phyloP scores from a whole-genome alignment of 2,797 vertebrate genomes.

The Lycodopsis pacificus region DNA sequence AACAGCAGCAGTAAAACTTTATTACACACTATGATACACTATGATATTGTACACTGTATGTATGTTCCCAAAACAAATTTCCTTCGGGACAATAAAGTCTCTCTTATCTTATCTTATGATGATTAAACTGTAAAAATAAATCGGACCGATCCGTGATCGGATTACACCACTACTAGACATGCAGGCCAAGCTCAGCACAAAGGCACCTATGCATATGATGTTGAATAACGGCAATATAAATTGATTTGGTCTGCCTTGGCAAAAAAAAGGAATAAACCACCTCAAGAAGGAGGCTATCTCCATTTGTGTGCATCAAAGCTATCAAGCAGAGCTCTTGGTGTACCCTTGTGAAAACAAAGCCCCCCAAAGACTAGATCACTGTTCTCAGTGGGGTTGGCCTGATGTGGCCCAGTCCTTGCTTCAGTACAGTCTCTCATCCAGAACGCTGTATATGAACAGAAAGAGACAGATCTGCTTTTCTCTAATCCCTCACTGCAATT shows the following conservation, averaged over 20 bases:
- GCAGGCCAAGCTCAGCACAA: constrained; percentile 27
- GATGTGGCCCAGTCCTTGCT: constrained; percentile 20
- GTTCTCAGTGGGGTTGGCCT: constrained; percentile 28
- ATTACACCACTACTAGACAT: background rate
- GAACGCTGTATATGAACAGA: background rate
- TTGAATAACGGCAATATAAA: constrained; percentile 49
- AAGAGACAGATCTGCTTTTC: background rate
- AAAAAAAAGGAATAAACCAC: constrained; percentile 44
- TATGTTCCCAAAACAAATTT: too few relatives aligned
- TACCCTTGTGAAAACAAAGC: constrained; percentile 43
- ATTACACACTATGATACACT: too few relatives aligned
- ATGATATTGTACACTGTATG: too few relatives aligned
- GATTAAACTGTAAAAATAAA: too few relatives aligned
- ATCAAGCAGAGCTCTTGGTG: constrained; percentile 46
- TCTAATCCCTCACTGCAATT: background rate
- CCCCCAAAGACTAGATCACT: constrained; percentile 37
- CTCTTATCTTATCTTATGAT: too few relatives aligned
- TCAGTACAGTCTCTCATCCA: constrained; percentile 6
- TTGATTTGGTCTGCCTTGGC: constrained; percentile 44
- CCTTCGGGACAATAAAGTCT: too few relatives aligned
- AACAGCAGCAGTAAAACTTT: too few relatives aligned
- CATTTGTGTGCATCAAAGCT: constrained; percentile 45
- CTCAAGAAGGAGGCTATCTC: constrained; percentile 35
- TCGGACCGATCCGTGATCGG: too few relatives aligned
- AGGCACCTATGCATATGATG: constrained; percentile 30